Conservation (phyloP, 64 coral and sea anemone species). For the Acropora tenuis region DNA sequence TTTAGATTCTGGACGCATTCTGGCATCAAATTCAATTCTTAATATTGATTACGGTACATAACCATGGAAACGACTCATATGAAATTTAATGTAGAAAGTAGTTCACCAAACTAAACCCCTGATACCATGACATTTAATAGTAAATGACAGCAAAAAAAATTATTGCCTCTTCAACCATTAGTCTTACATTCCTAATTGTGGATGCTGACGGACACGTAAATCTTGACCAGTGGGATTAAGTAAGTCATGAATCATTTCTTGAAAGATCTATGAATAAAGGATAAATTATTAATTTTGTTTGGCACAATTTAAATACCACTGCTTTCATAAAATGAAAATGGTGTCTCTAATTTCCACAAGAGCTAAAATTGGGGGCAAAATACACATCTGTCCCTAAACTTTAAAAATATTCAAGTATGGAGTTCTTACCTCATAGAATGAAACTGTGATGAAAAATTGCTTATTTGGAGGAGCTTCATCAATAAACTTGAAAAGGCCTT, state of each 20-base stretch:
- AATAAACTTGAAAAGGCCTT: constrained; percentile 88
- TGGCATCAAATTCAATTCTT: too few species aligned
- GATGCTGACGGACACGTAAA: constrained; percentile 89
- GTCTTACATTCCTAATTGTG: constrained; percentile 96
- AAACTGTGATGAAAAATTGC: constrained; percentile 96
- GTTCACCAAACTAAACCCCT: too few species aligned
- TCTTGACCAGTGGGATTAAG: constrained; percentile 97
- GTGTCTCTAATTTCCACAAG: too few species aligned
- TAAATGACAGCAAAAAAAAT: too few species aligned
- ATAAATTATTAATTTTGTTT: not conserved
- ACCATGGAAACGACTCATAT: too few species aligned
- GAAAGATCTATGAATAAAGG: constrained; percentile 73
- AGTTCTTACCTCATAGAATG: constrained; percentile 87
- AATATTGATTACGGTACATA: too few species aligned
- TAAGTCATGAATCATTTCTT: constrained; percentile 91
- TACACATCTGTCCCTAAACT: not conserved
- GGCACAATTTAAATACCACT: too few species aligned
- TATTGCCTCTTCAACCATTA: not conserved
- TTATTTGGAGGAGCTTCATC: constrained; percentile 96
- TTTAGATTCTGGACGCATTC: too few species aligned
- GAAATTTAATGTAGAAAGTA: too few species aligned
- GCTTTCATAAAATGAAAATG: too few species aligned
- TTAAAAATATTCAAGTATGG: not conserved
- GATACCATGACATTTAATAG: too few species aligned
- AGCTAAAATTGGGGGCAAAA: too few species aligned